These are phyloP conservation scores for Borostomias antarcticus DNA, from an alignment of 2,797 vertebrate species.

Conservation along the genomic window DNA sequence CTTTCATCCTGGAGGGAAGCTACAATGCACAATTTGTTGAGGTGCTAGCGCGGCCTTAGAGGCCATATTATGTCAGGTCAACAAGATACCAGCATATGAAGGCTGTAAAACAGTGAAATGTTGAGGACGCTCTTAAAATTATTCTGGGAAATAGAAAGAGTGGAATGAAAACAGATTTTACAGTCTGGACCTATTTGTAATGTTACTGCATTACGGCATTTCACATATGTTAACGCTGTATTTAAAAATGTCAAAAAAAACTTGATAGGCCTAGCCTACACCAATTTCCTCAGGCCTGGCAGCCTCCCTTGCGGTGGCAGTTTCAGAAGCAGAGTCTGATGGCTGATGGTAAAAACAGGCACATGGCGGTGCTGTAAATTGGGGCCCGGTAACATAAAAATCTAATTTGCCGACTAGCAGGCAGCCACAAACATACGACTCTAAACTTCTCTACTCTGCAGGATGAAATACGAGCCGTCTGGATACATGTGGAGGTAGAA, in stretches of 20 bases:
- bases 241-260: slow-evolving; percentile 22
- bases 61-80: too few species aligned
- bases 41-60: background rate
- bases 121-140: too few species aligned
- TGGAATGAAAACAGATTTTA: slow-evolving; percentile 3
- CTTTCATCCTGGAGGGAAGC: slow-evolving; percentile 36
- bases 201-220: slow-evolving; percentile 18
- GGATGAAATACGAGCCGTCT: slow-evolving; percentile 51
- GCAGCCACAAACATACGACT: slow-evolving; percentile 40
- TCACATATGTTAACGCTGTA: slow-evolving; percentile 40
- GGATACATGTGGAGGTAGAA: slow-evolving; percentile 50
- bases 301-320: slow-evolving; percentile 44
- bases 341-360: slow-evolving; percentile 63
- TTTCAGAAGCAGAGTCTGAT: too few species aligned
- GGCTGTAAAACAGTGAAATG: too few species aligned
- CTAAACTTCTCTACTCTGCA: slow-evolving; percentile 18
- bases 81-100: too few species aligned
- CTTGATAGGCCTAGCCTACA: slow-evolving; percentile 34
- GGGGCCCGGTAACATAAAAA: slow-evolving; percentile 43
- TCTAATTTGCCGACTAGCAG: slow-evolving; percentile 34
- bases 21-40: slow-evolving; percentile 8
- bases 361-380: slow-evolving; percentile 39
- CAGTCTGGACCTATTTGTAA: background rate
- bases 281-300: slow-evolving; percentile 34
- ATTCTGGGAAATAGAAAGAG: too few species aligned